phyloP scores from a whole-genome alignment of 2,113 vertebrate genomes.

The Sisor rabdophorus region DNA sequence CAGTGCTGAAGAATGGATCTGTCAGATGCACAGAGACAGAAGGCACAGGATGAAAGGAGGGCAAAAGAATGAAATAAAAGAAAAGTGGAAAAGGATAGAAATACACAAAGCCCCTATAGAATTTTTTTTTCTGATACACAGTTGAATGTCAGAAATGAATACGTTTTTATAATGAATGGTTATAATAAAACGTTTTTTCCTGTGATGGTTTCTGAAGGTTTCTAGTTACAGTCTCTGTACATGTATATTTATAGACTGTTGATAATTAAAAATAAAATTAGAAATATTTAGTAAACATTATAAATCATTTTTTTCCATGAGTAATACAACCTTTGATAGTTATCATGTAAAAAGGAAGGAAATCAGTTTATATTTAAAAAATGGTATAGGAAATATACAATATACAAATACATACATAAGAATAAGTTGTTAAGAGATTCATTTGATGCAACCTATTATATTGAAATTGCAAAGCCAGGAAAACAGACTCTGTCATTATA shows the following conservation, averaged over 20 bases:
- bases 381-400: background rate
- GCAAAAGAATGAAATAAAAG: slow-evolving; percentile 1
- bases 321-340: background rate
- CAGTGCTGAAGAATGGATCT: slow-evolving; percentile 41
- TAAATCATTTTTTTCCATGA: background rate
- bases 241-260: background rate
- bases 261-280: background rate
- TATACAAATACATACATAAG: background rate
- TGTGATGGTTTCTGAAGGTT: background rate
- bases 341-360: background rate
- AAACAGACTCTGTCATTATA: no score
- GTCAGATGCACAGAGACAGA: slow-evolving; percentile 28
- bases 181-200: background rate
- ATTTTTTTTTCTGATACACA: background rate
- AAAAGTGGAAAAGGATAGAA: slow-evolving; percentile 14
- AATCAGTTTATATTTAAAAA: background rate
- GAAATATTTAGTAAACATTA: background rate
- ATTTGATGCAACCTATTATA: no score
- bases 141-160: background rate
- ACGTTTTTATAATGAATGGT: background rate
- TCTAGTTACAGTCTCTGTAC: background rate
- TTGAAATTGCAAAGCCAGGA: no score
- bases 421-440: no score
- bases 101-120: slow-evolving; percentile 8
- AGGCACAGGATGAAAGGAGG: slow-evolving; percentile 13